Conservation (phyloP, 1,140 invertebrate species). For the Panagrolaimus sp. region DNA sequence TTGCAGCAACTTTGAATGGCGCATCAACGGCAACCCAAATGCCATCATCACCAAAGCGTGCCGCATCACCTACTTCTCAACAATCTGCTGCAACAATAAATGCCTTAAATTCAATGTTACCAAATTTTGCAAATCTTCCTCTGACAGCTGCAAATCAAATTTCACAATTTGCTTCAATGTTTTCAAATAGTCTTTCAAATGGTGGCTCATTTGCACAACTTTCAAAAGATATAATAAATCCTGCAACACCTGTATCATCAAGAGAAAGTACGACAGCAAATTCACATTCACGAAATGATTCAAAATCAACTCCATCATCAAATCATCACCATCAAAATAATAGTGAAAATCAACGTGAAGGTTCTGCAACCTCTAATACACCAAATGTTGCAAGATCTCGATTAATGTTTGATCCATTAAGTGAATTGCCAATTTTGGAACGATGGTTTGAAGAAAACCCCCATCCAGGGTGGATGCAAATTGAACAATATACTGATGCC, state of each 20-base stretch:
- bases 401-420: conserved; percentile 57
- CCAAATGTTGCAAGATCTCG: conserved; percentile 46
- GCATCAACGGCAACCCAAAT: not conserved
- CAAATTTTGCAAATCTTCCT: not conserved
- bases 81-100: not conserved
- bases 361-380: not conserved
- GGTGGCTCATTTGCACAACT: not conserved
- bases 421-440: conserved; percentile 48
- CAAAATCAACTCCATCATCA: not conserved
- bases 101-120: not conserved
- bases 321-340: not conserved
- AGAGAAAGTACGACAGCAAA: not conserved
- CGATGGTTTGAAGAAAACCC: conserved; percentile 55
- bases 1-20: not conserved
- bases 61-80: not conserved
- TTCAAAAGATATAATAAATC: no score
- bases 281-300: not conserved
- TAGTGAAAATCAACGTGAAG: conserved; percentile 18
- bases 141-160: not conserved
- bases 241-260: not conserved
- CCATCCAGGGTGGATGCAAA: conserved; percentile 56
- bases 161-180: not conserved
- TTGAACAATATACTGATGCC: conserved; percentile 53
- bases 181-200: not conserved
- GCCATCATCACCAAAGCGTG: conserved; percentile 1